Percentiles rank a stretch among this genome's conserved stretches.
Conservation (phyloP, 2,113 vertebrate species). For the Tauraco erythrolophus region DNA sequence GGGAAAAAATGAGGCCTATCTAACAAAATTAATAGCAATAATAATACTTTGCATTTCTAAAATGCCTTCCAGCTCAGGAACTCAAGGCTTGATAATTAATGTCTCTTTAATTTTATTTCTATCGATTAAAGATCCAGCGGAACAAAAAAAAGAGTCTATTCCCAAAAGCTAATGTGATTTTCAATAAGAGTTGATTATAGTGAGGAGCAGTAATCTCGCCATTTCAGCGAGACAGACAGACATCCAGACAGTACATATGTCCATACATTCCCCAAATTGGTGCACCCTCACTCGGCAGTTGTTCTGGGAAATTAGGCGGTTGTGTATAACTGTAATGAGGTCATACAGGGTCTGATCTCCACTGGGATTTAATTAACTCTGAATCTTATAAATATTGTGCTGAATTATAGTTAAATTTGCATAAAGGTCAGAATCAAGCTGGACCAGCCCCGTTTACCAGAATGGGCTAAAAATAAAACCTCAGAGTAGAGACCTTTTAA, state of each 20-base stretch:
- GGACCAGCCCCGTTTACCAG: conserved; percentile 45
- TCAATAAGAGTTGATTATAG: conserved; percentile 13
- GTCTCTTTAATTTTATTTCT: conserved; percentile 69
- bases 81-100: conserved; percentile 64
- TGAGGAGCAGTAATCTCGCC: conserved; percentile 1
- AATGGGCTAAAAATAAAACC: conserved; percentile 26
- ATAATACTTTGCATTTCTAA: conserved; percentile 64
- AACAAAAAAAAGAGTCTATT: conserved; percentile 57
- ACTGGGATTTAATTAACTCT: conserved; percentile 78
- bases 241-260: conserved; percentile 57
- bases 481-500: background rate
- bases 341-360: conserved; percentile 76
- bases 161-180: conserved; percentile 68
- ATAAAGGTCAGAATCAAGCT: conserved; percentile 69
- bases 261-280: conserved; percentile 59
- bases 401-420: conserved; percentile 75
- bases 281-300: conserved; percentile 37
- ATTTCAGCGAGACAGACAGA: conserved; percentile 41
- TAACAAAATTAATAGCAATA: conserved; percentile 64
- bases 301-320: conserved; percentile 71
- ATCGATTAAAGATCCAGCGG: conserved; percentile 56
- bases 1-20: conserved; percentile 6
- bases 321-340: conserved; percentile 77
- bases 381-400: conserved; percentile 79
- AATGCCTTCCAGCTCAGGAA: conserved; percentile 64